Evolutionary conservation across 2,113 vertebrate species (phyloP), one percentile per base, ranked within the genome.

Genomic region (Sardina pilchardus): DNA sequence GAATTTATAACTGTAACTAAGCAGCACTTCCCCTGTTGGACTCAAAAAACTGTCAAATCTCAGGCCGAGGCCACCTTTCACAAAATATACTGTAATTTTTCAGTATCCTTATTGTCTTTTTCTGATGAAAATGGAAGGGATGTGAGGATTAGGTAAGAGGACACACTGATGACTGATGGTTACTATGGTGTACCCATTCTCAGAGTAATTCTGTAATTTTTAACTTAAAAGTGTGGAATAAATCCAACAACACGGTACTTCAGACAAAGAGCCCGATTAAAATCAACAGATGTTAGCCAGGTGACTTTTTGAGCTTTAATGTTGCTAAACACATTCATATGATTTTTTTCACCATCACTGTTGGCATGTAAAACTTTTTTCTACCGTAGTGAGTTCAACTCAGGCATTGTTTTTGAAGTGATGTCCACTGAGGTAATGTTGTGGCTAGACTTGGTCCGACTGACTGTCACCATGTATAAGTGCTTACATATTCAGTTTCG

Each of bases 401-500:
- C 78, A 88, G 80, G 17, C 81, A 87, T 30, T 88, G 44, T 88
- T 89, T 87, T 81, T 56, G 85, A 87, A 87, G 81, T 34, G 6
- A 30, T 75, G 83, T 86, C 81, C 19, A 83, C 80, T 88, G 82
- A 89, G 83, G 67, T 84, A 86, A 87, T 86, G 30, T 81, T 88
- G 86, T 85, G 81, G 86, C 83, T 81, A 85, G 81, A 87, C 86
- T 84, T 83, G 81, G 85, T 84, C 84, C n/a, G 83, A 86, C 84
- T 83, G 85, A 53, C 81, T 81, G 75, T 86, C 85, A 88, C 48
- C 83, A 86, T 63, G 30, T 75, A 36, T 86, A 86, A 89, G 84
- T 85, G 50, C 87, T 36, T 75, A 85, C 34, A 19, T 86, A 84
- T 89, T 90, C 75, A 48, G 21, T 90, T 89, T 88, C 88, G 59